phyloP scores from a whole-genome alignment of 1,140 invertebrate genomes.

The Teleogryllus occipitalis region DNA sequence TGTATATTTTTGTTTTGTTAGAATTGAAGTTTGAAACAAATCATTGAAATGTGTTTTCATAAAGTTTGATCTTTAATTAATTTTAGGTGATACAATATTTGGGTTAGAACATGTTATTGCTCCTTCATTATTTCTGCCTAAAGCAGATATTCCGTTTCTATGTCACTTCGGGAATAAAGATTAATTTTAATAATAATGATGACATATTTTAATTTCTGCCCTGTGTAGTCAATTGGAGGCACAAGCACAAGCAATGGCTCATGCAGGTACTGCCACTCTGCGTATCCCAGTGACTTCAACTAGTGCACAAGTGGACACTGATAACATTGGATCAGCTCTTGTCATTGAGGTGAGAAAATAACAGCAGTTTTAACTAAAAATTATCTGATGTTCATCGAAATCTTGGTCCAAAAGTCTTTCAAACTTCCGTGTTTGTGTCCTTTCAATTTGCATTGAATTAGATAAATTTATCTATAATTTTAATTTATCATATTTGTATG shows the following conservation, averaged over 20 bases:
- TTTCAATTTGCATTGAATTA: background rate
- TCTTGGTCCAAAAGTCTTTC: background rate
- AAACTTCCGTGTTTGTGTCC: background rate
- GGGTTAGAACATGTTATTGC: too few relatives aligned
- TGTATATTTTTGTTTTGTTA: too few relatives aligned
- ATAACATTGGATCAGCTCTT: slow-evolving; percentile 34
- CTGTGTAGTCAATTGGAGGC: background rate
- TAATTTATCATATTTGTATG: background rate
- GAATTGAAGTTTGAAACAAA: too few relatives aligned
- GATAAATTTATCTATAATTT: background rate
- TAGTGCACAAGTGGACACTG: slow-evolving; percentile 31
- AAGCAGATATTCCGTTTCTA: too few relatives aligned
- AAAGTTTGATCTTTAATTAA: too few relatives aligned
- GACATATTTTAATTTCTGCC: background rate
- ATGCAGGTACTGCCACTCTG: background rate
- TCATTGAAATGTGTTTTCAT: too few relatives aligned
- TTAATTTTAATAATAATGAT: too few relatives aligned
- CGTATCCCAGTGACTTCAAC: slow-evolving; percentile 22
- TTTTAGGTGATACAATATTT: too few relatives aligned
- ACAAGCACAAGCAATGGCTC: background rate
- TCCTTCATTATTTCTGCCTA: too few relatives aligned
- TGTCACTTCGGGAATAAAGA: too few relatives aligned
- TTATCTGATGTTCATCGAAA: background rate
- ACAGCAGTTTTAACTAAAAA: background rate
- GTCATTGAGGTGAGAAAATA: slow-evolving; percentile 33